These are phyloP conservation scores for Pasiphila rectangulata DNA, from an alignment of 2,888 invertebrate species.

Conservation along the genomic window DNA sequence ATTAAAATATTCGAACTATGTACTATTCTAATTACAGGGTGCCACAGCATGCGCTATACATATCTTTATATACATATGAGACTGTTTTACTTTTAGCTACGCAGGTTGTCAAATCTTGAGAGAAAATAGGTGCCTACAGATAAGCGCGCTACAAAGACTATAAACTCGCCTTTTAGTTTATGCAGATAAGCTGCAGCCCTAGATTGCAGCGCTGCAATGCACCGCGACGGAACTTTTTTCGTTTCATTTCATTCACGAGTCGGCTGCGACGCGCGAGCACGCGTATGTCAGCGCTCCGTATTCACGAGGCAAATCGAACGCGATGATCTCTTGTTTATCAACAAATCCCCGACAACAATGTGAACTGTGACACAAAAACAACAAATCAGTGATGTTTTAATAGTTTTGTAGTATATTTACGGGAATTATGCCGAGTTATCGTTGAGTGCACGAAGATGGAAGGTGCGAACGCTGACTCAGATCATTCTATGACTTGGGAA, in stretches of 20 bases:
- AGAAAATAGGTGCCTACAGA: too few relatives aligned
- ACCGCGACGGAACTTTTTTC: slow-evolving; percentile 33
- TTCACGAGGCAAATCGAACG: slow-evolving; percentile 41
- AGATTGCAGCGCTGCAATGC: slow-evolving; percentile 15
- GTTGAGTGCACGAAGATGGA: slow-evolving; percentile 69
- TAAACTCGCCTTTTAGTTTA: neutral
- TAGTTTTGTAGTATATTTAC: slow-evolving; percentile 31
- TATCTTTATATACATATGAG: too few relatives aligned
- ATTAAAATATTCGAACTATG: too few relatives aligned
- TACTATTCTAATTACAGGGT: too few relatives aligned
- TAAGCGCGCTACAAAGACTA: neutral
- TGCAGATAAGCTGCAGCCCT: slow-evolving; percentile 6
- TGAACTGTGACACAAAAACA: slow-evolving; percentile 50
- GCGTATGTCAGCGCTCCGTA: slow-evolving; percentile 41
- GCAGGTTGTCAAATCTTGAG: too few relatives aligned
- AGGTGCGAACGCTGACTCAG: slow-evolving; percentile 82
- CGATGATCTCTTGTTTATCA: slow-evolving; percentile 69
- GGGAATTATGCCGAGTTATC: slow-evolving; percentile 49
- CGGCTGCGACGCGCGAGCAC: slow-evolving; percentile 42
- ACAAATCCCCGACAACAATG: slow-evolving; percentile 51
- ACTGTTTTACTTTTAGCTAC: too few relatives aligned
- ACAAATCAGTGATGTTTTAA: slow-evolving; percentile 32
- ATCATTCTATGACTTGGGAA: slow-evolving; percentile 86
- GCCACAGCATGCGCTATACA: too few relatives aligned
- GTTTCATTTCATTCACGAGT: slow-evolving; percentile 60